Percentiles rank a stretch among this genome's conserved stretches.
These are phyloP conservation scores for Naja naja DNA, from an alignment of 2,113 vertebrate genomes.

Conservation along the genomic window DNA sequence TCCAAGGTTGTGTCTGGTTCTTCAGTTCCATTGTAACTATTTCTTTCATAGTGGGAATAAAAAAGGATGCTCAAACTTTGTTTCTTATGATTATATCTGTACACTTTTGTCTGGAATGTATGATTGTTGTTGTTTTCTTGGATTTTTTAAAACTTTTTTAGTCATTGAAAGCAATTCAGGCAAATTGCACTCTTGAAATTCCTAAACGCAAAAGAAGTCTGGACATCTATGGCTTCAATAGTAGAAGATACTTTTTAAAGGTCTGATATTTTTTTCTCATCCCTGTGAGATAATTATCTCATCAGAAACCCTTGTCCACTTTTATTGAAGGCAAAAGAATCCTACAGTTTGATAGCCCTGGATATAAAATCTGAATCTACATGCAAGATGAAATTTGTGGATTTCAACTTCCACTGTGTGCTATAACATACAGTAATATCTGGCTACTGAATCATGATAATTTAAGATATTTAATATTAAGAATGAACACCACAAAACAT, in stretches of 20 bases:
- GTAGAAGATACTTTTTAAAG: not conserved
- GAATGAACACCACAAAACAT: not conserved
- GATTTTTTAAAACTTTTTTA: not conserved
- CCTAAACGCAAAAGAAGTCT: not conserved
- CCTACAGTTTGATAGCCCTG: not conserved
- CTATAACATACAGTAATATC: not conserved
- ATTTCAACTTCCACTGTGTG: not conserved
- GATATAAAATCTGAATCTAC: not conserved
- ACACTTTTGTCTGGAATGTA: not conserved
- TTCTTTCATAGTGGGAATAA: not conserved
- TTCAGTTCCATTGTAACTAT: not conserved
- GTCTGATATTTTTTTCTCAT: not conserved
- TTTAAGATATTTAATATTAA: not conserved
- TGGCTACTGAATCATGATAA: not conserved
- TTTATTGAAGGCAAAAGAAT: not conserved
- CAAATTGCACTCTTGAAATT: not conserved
- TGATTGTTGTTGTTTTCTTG: not conserved
- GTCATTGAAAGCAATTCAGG: not conserved
- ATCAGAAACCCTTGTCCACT: not conserved
- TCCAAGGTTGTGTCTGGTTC: not conserved
- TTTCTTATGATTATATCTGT: not conserved
- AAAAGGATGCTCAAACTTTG: not conserved
- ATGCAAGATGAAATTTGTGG: not conserved
- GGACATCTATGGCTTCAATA: not conserved
- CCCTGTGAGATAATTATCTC: not conserved